A percentile compares a stretch with the other conserved stretches of the same genome.
Conservation (phyloP, 2,797 vertebrate genomes). For the Acanthurus leucopareius region DNA sequence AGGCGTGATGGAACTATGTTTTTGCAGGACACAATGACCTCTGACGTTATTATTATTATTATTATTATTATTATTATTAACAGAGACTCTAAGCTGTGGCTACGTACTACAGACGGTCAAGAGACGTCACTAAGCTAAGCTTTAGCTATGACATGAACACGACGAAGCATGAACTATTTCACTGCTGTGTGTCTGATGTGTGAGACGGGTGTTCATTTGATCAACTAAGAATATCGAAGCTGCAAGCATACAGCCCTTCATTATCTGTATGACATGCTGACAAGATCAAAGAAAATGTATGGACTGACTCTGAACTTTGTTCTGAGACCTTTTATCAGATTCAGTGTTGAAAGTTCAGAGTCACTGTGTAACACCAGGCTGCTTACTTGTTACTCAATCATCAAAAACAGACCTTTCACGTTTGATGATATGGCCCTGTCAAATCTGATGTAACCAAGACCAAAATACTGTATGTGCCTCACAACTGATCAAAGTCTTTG, state of each 20-base stretch:
- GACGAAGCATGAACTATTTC: background rate
- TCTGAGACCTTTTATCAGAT: slow-evolving; percentile 38
- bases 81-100: background rate
- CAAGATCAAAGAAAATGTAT: slow-evolving; percentile 65
- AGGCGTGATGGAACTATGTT: background rate
- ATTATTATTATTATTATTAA: too few species aligned
- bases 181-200: slow-evolving; percentile 26
- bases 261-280: slow-evolving; percentile 56
- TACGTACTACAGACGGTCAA: background rate
- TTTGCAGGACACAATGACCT: background rate
- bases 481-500: slow-evolving; percentile 60
- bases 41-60: background rate
- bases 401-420: slow-evolving; percentile 49
- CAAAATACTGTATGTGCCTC: slow-evolving; percentile 42
- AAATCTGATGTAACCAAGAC: slow-evolving; percentile 58
- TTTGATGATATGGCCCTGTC: slow-evolving; percentile 56
- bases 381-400: slow-evolving; percentile 54
- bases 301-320: slow-evolving; percentile 56
- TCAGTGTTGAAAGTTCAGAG: slow-evolving; percentile 44
- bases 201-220: slow-evolving; percentile 49
- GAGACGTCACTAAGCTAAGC: background rate
- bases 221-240: slow-evolving; percentile 58
- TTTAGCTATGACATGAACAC: too few species aligned
- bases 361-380: slow-evolving; percentile 38
- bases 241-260: slow-evolving; percentile 42